These are phyloP conservation scores for Andrena minutula DNA, from an alignment of 2,888 invertebrate species.

Conservation along the genomic window DNA sequence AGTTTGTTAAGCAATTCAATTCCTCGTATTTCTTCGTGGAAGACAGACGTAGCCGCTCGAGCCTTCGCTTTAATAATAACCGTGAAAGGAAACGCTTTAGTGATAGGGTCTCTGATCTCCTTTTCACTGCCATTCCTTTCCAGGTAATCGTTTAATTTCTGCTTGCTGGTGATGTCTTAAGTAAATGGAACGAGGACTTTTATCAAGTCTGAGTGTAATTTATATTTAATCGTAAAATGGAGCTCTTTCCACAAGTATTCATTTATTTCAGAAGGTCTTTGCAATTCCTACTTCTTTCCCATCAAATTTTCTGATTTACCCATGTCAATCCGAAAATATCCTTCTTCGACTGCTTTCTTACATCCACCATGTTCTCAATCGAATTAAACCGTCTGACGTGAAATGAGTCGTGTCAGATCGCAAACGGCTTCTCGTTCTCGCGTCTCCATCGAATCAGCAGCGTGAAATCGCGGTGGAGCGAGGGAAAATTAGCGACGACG, in stretches of 20 bases:
- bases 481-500: conserved; percentile 44
- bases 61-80: neutral
- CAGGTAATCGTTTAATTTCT: neutral
- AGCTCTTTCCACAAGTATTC: no score
- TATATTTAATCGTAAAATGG: no score
- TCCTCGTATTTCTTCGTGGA: neutral
- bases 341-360: neutral
- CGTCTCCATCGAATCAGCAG: conserved; percentile 7
- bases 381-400: neutral
- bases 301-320: no score
- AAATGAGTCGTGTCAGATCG: neutral
- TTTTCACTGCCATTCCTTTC: neutral
- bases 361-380: neutral
- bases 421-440: neutral
- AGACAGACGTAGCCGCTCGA: neutral
- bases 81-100: neutral
- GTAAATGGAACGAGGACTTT: neutral
- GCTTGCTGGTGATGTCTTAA: neutral
- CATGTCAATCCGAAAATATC: neutral
- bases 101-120: conserved; percentile 6
- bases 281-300: no score
- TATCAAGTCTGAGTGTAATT: neutral
- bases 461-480: conserved; percentile 6
- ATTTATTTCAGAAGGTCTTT: no score
- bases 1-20: conserved; percentile 26